Evolutionary conservation across 2,888 invertebrate species (phyloP), one percentile per base, ranked within the genome.

Genomic region (Alentia gelatinosa): DNA sequence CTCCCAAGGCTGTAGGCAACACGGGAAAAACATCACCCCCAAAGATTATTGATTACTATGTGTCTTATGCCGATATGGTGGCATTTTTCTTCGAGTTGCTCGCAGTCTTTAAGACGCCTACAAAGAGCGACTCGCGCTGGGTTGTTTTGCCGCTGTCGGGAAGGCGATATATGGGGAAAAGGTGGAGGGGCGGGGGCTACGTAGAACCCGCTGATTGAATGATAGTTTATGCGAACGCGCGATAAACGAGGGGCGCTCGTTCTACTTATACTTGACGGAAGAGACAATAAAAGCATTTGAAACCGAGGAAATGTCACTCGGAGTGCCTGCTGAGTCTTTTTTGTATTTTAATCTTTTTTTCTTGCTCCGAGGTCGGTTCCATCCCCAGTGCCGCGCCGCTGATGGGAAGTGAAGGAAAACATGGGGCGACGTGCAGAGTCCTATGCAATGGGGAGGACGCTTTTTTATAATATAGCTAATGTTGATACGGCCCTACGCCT

Each of bases 401-500:
- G 74, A 74, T 15, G 33, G 74, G 74, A 74, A 74, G 74, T 74
- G 74, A 74, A 74, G 74, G 74, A 74, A 74, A 74, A 74, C 74
- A 74, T 74, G 74, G 33, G 26, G 74, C 1, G 33, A n/a, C 19
- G 56, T 56, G n/a, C n/a, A 56, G 19, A 56, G 19, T n/a, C 56
- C 56, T n/a, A 19, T n/a, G 19, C 5, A 12, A n/a, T 56, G 56
- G 56, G 56, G 23, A 56, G 23, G 23, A 56, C 3, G 56, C 23
- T 56, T n/a, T 56, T 56, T 56, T 56, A n/a, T 56, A 56, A 56
- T 56, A 12, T n/a, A 19, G 3, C 56, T 56, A n/a, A 56, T 56
- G 56, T 56, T 56, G 56, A 56, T 56, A 56, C 56, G 56, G n/a
- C 9, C 56, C 56, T n/a, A n/a, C 56, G 19, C n/a, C 56, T 56